Evolutionary conservation across 2,113 vertebrate genomes (phyloP).

Genomic region (Centrocercus urophasianus): DNA sequence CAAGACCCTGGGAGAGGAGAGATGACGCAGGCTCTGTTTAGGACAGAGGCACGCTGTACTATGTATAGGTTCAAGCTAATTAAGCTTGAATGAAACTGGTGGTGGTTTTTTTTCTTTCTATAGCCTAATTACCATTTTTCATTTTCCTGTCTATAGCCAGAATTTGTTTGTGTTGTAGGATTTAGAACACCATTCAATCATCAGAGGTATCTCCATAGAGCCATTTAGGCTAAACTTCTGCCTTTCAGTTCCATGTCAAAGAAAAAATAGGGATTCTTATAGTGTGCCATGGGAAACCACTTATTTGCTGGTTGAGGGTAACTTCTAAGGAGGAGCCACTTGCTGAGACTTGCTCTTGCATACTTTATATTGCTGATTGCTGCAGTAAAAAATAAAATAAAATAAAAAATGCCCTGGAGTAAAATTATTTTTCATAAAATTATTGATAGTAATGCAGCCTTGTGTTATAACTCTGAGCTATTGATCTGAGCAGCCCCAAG

Average conservation of each 20-base stretch:
- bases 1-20: neutral
- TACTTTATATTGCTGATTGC: slow-evolving; percentile 36
- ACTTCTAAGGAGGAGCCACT: neutral
- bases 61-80: neutral
- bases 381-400: neutral
- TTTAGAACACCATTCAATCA: neutral
- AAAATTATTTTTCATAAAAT: slow-evolving; percentile 2
- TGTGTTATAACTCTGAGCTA: neutral
- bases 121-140: neutral
- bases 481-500: neutral
- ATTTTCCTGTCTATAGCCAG: neutral
- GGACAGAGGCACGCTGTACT: neutral
- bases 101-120: neutral
- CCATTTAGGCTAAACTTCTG: neutral
- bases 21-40: neutral
- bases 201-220: neutral
- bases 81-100: neutral
- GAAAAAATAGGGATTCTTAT: neutral
- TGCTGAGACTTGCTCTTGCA: slow-evolving; percentile 35
- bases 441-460: neutral
- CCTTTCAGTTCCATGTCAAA: slow-evolving; percentile 1
- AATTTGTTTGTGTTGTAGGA: neutral
- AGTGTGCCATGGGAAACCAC: neutral
- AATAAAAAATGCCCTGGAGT: neutral
- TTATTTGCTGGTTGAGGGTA: neutral